A percentile compares a stretch with the other conserved stretches of the same genome.
Conservation (phyloP, 2,888 invertebrate genomes). For the Nowickia ferox region DNA sequence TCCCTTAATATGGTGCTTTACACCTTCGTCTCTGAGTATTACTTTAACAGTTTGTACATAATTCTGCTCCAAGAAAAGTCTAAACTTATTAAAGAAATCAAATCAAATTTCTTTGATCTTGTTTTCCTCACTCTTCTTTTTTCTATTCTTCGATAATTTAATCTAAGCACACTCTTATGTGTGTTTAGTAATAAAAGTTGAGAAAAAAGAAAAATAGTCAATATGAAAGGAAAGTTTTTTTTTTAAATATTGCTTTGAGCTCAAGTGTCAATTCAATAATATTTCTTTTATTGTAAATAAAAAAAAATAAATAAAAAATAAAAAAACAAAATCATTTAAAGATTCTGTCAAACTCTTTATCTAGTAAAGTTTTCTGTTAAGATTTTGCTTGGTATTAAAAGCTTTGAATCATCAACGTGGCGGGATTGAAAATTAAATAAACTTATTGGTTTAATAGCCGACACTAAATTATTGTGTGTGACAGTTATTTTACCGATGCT, state of each 20-base stretch:
- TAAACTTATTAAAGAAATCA: not conserved
- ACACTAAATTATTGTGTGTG: not conserved
- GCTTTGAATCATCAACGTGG: not conserved
- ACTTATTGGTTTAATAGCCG: not conserved
- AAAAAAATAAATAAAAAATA: too few species aligned
- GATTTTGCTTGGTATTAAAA: not conserved
- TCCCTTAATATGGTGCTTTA: too few species aligned
- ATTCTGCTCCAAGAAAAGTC: not conserved
- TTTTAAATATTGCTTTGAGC: not conserved
- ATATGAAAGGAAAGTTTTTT: not conserved
- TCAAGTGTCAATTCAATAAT: slow-evolving; percentile 34
- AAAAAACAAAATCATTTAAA: too few species aligned
- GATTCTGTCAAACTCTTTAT: not conserved
- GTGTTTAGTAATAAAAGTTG: not conserved
- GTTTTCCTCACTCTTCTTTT: not conserved
- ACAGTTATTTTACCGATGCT: too few species aligned
- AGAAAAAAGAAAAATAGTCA: not conserved
- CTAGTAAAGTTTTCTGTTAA: not conserved
- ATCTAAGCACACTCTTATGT: not conserved
- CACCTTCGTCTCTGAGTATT: too few species aligned
- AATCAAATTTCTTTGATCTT: not conserved
- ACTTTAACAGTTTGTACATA: too few species aligned
- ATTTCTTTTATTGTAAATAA: slow-evolving; percentile 2
- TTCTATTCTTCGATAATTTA: not conserved
- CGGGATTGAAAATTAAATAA: not conserved